These are phyloP conservation scores for Gopherus flavomarginatus DNA, from an alignment of 2,113 vertebrate genomes.

Conservation along the genomic window DNA sequence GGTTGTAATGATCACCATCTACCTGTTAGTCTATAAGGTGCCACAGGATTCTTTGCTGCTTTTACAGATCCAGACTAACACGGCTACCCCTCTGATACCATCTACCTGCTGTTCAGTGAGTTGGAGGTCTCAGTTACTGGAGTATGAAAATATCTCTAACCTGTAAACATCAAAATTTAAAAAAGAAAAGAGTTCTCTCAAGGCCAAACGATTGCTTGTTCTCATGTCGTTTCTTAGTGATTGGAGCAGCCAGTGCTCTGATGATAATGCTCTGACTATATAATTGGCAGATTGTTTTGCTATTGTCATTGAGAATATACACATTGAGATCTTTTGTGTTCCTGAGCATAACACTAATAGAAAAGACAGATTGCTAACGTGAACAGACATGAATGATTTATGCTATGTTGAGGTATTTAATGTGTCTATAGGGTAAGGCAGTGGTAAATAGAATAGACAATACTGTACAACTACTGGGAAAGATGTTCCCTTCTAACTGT, in stretches of 20 bases:
- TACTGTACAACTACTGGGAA: not conserved
- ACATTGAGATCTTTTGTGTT: not conserved
- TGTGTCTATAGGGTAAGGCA: not conserved
- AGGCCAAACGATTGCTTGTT: not conserved
- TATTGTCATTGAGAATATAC: not conserved
- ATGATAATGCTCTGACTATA: not conserved
- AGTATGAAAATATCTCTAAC: not conserved
- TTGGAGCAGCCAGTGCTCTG: not conserved
- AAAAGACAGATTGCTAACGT: not conserved
- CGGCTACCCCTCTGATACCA: too few relatives aligned
- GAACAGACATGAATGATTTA: not conserved
- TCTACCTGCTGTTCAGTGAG: not conserved
- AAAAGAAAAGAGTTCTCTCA: not conserved
- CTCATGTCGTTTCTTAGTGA: fast-evolving
- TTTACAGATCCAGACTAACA: too few relatives aligned
- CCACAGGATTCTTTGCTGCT: too few relatives aligned
- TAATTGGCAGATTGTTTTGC: not conserved
- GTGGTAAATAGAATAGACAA: fast-evolving
- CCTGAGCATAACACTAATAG: not conserved
- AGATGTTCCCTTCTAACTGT: not conserved
- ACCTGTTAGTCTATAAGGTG: too few relatives aligned
- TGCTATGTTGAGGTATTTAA: not conserved
- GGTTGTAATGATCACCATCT: not conserved
- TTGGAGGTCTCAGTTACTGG: not conserved
- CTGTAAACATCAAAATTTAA: not conserved